Percentiles rank a stretch among this genome's conserved stretches.
These are phyloP conservation scores for Capreolus pygargus DNA, from an alignment of 2,113 vertebrate species.

Conservation along the genomic window DNA sequence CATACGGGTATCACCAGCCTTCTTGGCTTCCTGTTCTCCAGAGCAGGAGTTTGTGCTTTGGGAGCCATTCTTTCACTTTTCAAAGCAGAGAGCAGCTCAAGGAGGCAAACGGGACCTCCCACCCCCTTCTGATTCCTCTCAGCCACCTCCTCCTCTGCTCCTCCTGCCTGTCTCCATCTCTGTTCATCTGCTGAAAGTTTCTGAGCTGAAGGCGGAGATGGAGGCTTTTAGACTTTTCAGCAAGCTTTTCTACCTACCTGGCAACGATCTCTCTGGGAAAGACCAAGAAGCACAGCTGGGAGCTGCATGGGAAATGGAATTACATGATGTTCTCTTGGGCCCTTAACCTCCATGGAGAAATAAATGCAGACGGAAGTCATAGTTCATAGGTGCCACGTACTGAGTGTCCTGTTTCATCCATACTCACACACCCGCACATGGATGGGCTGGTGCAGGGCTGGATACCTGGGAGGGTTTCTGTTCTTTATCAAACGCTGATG, in stretches of 20 bases:
- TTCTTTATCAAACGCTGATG: accelerated
- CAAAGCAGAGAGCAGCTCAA: too few species aligned
- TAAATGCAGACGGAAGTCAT: accelerated
- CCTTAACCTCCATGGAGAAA: accelerated
- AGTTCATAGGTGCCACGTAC: accelerated
- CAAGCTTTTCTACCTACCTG: accelerated
- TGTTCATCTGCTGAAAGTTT: neutral
- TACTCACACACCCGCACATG: accelerated
- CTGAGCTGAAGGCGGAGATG: neutral
- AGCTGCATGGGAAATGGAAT: accelerated
- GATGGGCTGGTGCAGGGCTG: too few species aligned
- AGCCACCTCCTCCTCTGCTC: accelerated
- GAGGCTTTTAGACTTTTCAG: neutral
- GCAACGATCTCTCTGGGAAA: too few species aligned
- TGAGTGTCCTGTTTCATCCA: accelerated
- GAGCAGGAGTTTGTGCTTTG: accelerated
- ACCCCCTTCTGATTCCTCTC: accelerated
- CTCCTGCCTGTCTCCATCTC: too few species aligned
- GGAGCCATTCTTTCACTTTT: neutral
- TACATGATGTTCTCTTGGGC: accelerated
- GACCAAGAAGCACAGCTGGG: accelerated
- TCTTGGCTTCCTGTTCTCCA: accelerated
- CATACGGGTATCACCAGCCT: accelerated
- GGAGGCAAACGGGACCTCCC: accelerated
- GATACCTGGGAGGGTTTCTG: neutral